A percentile compares a stretch with the other conserved stretches of the same genome.
Conservation (phyloP, 1,140 invertebrate genomes). For the Philaenus spumarius region DNA sequence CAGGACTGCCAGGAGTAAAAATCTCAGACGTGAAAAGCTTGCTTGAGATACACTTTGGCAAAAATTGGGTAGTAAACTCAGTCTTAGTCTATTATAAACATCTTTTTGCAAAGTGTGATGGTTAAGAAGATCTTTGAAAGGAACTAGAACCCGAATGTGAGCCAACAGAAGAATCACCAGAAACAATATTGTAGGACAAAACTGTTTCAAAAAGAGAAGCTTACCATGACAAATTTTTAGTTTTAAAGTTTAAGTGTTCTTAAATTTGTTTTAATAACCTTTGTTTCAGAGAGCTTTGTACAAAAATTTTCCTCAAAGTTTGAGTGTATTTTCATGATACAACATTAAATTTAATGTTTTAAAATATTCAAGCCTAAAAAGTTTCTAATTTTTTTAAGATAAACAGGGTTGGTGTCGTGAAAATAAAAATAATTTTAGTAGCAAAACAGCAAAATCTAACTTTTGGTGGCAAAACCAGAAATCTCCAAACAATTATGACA, state of each 20-base stretch:
- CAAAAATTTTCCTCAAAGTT: too few relatives aligned
- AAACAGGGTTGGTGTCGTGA: too few relatives aligned
- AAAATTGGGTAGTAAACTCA: background rate
- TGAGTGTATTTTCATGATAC: too few relatives aligned
- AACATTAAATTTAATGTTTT: too few relatives aligned
- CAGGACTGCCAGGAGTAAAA: too few relatives aligned
- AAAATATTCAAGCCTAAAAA: too few relatives aligned
- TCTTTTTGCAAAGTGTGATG: background rate
- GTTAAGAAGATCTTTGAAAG: background rate
- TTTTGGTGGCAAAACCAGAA: background rate
- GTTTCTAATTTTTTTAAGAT: too few relatives aligned
- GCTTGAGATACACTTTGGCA: background rate
- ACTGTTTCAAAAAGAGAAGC: too few relatives aligned
- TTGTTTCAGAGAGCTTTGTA: too few relatives aligned
- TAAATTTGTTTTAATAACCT: too few relatives aligned
- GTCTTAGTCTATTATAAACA: background rate
- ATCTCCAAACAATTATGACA: background rate
- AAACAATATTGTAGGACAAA: background rate
- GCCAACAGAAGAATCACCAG: background rate
- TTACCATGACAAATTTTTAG: too few relatives aligned
- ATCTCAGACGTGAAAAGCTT: background rate
- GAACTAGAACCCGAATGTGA: constrained; percentile 1
- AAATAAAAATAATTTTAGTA: background rate
- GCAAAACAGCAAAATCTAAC: background rate
- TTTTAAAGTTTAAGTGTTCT: too few relatives aligned